A percentile compares a stretch with the other conserved stretches of the same genome.
These are phyloP conservation scores for Rhagophthalmus giganteus DNA, from an alignment of 2,888 invertebrate species.

Conservation along the genomic window DNA sequence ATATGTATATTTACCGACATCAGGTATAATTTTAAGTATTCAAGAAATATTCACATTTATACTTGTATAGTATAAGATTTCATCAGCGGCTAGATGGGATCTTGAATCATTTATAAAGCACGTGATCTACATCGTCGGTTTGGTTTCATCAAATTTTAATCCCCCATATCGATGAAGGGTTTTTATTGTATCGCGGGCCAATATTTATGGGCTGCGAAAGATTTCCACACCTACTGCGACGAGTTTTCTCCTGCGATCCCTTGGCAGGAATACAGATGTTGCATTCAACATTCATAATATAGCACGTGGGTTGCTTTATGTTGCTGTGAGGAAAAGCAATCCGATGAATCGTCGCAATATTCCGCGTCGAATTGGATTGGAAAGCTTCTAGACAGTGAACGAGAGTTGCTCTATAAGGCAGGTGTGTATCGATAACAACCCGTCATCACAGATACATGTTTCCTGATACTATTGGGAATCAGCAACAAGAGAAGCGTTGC, in stretches of 20 bases:
- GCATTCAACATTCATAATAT: slow-evolving; percentile 56
- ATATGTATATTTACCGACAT: too few species aligned
- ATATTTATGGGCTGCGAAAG: slow-evolving; percentile 42
- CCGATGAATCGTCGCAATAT: slow-evolving; percentile 53
- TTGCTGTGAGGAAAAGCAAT: slow-evolving; percentile 52
- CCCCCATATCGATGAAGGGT: slow-evolving; percentile 42
- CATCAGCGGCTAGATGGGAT: slow-evolving; percentile 35
- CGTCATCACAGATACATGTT: slow-evolving; percentile 38
- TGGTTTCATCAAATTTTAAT: slow-evolving; percentile 48
- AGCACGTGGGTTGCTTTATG: slow-evolving; percentile 49
- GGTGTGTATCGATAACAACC: slow-evolving; percentile 36
- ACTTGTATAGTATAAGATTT: slow-evolving; percentile 27
- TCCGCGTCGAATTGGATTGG: slow-evolving; percentile 52
- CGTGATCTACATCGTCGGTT: slow-evolving; percentile 41
- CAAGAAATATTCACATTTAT: slow-evolving; percentile 20
- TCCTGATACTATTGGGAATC: slow-evolving; percentile 32
- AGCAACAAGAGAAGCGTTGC: slow-evolving; percentile 29
- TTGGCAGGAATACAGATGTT: slow-evolving; percentile 51
- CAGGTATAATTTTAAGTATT: slow-evolving; percentile 8
- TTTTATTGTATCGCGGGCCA: slow-evolving; percentile 43
- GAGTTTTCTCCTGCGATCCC: slow-evolving; percentile 39
- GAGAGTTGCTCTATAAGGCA: slow-evolving; percentile 38
- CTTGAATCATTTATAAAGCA: slow-evolving; percentile 40
- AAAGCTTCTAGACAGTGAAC: slow-evolving; percentile 46
- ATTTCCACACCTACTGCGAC: slow-evolving; percentile 46